Evolutionary conservation across 2,797 vertebrate species (phyloP).

Genomic region (Urocyon cinereoargenteus): DNA sequence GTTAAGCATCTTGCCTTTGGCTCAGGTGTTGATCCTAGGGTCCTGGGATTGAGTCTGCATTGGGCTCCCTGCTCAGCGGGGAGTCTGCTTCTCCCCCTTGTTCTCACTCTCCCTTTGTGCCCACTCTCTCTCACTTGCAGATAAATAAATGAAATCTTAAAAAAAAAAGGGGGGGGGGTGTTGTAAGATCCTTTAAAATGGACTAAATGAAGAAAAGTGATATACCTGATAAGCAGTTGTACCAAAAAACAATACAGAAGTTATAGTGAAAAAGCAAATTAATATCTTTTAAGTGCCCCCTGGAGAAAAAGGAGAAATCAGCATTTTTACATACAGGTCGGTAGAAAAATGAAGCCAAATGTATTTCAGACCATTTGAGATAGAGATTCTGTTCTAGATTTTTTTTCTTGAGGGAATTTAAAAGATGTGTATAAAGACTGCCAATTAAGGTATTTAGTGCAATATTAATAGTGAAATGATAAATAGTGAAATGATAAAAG

Average conservation of each 20-base stretch:
- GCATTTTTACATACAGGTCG: neutral
- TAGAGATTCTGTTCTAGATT: neutral
- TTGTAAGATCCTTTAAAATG: neutral
- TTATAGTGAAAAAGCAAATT: neutral
- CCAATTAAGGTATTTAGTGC: neutral
- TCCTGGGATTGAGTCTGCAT: too few species aligned
- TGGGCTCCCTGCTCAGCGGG: too few species aligned
- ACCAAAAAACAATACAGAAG: neutral
- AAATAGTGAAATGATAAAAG: neutral
- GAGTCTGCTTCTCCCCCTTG: too few species aligned
- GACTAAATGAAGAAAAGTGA: constrained; percentile 5
- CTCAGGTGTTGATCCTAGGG: too few species aligned
- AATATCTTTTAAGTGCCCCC: neutral
- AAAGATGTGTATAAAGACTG: neutral
- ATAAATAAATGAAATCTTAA: too few species aligned
- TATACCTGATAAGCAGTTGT: neutral
- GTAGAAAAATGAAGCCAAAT: neutral
- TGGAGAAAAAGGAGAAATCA: neutral
- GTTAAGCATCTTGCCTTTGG: too few species aligned
- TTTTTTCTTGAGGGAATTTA: constrained; percentile 27
- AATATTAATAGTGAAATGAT: neutral
- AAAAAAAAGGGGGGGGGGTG: too few species aligned
- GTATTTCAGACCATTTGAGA: neutral
- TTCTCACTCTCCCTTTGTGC: too few species aligned
- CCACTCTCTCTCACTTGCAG: too few species aligned